These are phyloP conservation scores for Suncus etruscus DNA, from an alignment of 2,113 vertebrate genomes.

Conservation along the genomic window DNA sequence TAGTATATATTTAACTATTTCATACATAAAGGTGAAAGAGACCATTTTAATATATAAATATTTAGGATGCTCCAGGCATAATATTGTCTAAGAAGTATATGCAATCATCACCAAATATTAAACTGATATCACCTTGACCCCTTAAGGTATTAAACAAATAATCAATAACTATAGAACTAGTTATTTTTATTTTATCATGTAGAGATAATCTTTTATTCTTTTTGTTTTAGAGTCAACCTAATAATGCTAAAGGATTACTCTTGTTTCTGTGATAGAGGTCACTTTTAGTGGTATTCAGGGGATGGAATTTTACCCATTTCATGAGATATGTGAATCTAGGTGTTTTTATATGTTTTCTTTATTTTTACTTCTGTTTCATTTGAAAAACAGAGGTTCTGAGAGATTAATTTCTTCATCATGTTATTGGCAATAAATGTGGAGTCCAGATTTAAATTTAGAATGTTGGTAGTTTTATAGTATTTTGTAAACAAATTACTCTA, in stretches of 20 bases:
- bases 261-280: not conserved
- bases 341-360: not conserved
- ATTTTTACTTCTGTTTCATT: not conserved
- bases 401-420: not conserved
- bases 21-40: constrained; percentile 10
- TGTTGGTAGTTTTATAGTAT: not conserved
- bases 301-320: not conserved
- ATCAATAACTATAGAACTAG: constrained; percentile 7
- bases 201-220: not conserved
- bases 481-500: constrained; percentile 17
- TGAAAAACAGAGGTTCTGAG: not conserved
- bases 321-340: not conserved
- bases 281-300: too few relatives aligned
- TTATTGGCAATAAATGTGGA: not conserved
- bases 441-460: constrained; percentile 28
- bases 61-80: constrained; percentile 2
- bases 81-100: not conserved
- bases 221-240: too few relatives aligned
- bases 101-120: constrained; percentile 8
- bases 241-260: not conserved
- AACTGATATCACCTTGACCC: constrained; percentile 10
- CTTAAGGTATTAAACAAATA: not conserved
- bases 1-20: constrained; percentile 43
- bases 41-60: constrained; percentile 39
- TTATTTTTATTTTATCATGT: not conserved